phyloP scores from a whole-genome alignment of 2,113 vertebrate genomes.

The Cyprinodon brontotheroides region DNA sequence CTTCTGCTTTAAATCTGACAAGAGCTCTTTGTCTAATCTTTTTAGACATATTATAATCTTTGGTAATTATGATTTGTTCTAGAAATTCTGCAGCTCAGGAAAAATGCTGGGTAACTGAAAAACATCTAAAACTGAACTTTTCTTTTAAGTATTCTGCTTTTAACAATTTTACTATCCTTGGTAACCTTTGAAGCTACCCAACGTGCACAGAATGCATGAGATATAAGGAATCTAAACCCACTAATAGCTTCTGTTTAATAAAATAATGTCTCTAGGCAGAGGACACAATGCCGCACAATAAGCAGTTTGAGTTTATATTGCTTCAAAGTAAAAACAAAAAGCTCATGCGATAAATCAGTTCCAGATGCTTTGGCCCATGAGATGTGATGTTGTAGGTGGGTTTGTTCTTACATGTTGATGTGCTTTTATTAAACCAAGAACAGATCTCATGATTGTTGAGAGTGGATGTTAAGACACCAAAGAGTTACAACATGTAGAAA shows the following conservation, averaged over 20 bases:
- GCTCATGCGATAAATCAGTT: conserved; percentile 56
- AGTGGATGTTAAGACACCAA: conserved; percentile 5
- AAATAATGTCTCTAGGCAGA: conserved; percentile 49
- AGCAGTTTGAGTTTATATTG: conserved; percentile 48
- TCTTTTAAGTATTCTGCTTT: neutral
- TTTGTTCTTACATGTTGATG: conserved; percentile 9
- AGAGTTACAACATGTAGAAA: neutral
- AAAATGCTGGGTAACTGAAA: no score
- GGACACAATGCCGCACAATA: conserved; percentile 36
- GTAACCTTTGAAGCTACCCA: conserved; percentile 23
- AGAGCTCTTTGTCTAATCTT: no score
- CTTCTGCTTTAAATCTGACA: no score
- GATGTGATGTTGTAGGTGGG: conserved; percentile 15
- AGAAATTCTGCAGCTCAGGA: no score
- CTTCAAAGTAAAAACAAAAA: conserved; percentile 57
- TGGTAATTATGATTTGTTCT: no score
- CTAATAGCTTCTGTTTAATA: conserved; percentile 49
- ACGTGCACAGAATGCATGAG: conserved; percentile 21
- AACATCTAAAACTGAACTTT: no score
- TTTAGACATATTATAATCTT: no score
- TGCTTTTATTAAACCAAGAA: conserved; percentile 21
- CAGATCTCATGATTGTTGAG: conserved; percentile 1
- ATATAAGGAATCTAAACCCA: conserved; percentile 20
- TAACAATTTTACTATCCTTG: neutral
- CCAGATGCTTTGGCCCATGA: conserved; percentile 49